Base-by-base conservation (phyloP, 2,888 invertebrate genomes). In the Boloria selene region DNA sequence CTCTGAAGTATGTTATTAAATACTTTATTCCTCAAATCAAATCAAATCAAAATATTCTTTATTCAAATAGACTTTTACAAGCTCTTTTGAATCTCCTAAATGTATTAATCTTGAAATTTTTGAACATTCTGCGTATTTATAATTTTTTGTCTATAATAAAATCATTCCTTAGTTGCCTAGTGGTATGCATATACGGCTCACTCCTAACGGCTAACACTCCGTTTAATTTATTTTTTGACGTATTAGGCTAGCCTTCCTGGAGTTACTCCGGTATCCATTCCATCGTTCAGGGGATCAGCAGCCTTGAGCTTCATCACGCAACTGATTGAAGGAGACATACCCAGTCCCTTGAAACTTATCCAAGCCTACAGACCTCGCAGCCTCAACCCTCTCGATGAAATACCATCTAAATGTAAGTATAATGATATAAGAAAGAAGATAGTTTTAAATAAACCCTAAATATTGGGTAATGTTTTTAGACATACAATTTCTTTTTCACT, bases 351-450 rank as follows among this genome's bases (percentile, higher is more conserved):
- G 4, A 90, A 93, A 51, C 47, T 94, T n/a, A 79, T 94, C 71
- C 87, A 91, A 66, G 87, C 94, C 0, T 94, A 93, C 86, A 90
- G 93, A 75, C 93, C 91, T 0, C 81, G 92, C 52, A 86, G 93
- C 65, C 75, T 93, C 10, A 87, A 93, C 76, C 91, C 93, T 0
- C 78, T 91, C 0, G 93, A 95, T 53, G 93, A 94, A 72, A 77
- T 96, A 44, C 95, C 96, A 22, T 94, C 94, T 81, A 93, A 90
- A 82, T 87, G 95, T 95, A 83, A 91, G 93, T 90, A 6, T 10
- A 13, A 31, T 5, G 16, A 10, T 42, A 0, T 31, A 22, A 7
- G 0, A 38, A 38, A 38, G 0, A 10, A 38, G 10, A 38, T 7
- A 10, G 10, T 10, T 38, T 38, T 38, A 38, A 38, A 38, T 10